phyloP scores from a whole-genome alignment of 1,140 invertebrate species.

The Episyrphus balteatus region DNA sequence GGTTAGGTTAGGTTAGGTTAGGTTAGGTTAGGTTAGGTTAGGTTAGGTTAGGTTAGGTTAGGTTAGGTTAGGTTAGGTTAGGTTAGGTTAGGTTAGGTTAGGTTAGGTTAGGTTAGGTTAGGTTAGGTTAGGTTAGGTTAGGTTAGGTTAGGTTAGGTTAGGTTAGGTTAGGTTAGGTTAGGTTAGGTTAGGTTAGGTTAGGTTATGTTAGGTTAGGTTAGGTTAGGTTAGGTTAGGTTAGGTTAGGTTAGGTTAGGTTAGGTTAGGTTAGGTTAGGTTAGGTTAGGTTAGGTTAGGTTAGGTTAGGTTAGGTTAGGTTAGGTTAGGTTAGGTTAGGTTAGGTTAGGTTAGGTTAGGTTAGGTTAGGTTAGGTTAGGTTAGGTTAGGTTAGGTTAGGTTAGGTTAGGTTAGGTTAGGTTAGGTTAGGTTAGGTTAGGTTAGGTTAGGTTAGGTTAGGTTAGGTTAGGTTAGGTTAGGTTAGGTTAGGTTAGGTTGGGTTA shows the following conservation, averaged over 20 bases:
- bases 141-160: too few species aligned
- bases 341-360: background rate
- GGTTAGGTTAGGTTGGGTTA: background rate
- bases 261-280: background rate
- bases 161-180: too few species aligned
- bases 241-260: background rate
- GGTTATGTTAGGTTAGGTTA: too few species aligned
- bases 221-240: background rate
- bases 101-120: too few species aligned
- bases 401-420: background rate
- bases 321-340: background rate
- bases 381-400: background rate
- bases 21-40: conserved; percentile 2
- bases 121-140: too few species aligned
- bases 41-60: conserved; percentile 3
- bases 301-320: background rate
- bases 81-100: too few species aligned
- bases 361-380: background rate
- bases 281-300: background rate
- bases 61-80: too few species aligned
- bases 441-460: background rate
- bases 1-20: background rate
- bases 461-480: background rate
- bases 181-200: background rate
- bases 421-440: background rate